Evolutionary conservation across 2,797 vertebrate genomes (phyloP).

Genomic region (Graptemys geographica): DNA sequence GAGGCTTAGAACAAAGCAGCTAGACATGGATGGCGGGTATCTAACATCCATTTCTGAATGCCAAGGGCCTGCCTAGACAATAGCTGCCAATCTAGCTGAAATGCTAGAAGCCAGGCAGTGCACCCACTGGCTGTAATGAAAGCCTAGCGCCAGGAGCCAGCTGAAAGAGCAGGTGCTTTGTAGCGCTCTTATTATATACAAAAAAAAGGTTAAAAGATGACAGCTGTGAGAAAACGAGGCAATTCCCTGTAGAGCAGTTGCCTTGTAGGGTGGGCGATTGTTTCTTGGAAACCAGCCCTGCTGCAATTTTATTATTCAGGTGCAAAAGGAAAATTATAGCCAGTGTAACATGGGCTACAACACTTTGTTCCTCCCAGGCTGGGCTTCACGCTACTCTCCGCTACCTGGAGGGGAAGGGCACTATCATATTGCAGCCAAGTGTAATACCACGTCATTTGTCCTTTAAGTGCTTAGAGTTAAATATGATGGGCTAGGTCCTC

Average conservation of each 20-base stretch:
- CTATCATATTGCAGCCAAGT: background rate
- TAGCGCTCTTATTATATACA: background rate
- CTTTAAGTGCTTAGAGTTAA: background rate
- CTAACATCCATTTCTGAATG: background rate
- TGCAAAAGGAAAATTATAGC: background rate
- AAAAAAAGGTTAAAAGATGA: conserved; percentile 36
- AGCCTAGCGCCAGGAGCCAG: conserved; percentile 6
- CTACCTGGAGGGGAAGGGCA: background rate
- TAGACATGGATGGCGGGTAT: background rate
- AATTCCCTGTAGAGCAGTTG: background rate
- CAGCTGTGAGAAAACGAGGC: conserved; percentile 43
- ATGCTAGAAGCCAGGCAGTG: background rate
- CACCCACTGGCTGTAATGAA: background rate
- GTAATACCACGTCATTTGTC: background rate
- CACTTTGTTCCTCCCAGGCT: background rate
- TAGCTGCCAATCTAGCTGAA: background rate
- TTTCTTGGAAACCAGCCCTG: conserved; percentile 10
- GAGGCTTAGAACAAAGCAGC: background rate
- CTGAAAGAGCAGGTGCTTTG: conserved; percentile 38
- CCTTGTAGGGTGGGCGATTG: background rate
- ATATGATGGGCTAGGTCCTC: background rate
- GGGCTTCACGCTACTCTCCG: background rate
- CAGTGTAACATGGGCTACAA: background rate
- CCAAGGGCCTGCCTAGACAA: background rate
- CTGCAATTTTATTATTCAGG: background rate